phyloP scores from a whole-genome alignment of 30 jellyfish, hydroid and myxozoan genomes.

The Mastigias papua region DNA sequence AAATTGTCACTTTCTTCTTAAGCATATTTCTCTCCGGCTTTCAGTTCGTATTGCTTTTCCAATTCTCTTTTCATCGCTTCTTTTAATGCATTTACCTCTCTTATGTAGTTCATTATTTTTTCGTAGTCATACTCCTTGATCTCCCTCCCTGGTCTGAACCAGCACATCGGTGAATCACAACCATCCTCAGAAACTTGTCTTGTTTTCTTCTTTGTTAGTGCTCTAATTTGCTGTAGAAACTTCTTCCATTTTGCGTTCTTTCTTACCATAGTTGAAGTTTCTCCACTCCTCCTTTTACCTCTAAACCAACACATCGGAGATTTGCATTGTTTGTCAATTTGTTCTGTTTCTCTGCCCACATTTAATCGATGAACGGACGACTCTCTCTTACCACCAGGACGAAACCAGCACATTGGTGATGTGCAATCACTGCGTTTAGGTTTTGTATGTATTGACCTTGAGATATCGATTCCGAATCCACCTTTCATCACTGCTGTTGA shows the following conservation, averaged over 20 bases:
- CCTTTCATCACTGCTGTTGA: neutral
- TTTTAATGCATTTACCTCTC: conserved; percentile 21
- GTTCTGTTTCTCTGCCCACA: neutral
- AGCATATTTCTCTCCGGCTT: neutral
- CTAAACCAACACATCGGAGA: conserved; percentile 70
- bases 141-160: conserved; percentile 69
- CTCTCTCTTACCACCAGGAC: conserved; percentile 60
- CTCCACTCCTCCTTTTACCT: neutral
- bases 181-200: conserved; percentile 12
- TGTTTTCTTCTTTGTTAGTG: neutral
- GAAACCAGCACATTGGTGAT: conserved; percentile 68
- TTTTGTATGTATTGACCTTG: neutral
- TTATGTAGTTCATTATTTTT: neutral
- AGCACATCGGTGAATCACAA: conserved; percentile 76
- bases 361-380: neutral
- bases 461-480: conserved; percentile 9
- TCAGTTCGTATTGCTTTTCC: conserved; percentile 4
- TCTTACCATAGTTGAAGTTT: neutral
- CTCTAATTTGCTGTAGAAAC: neutral
- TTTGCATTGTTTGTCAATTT: conserved; percentile 24
- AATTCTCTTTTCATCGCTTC: conserved; percentile 9
- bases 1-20: too few species aligned
- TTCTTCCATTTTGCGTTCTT: conserved; percentile 12
- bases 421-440: conserved; percentile 52
- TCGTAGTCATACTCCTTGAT: neutral